These are phyloP conservation scores for Vidua macroura DNA, from an alignment of 2,113 vertebrate species.

Conservation along the genomic window DNA sequence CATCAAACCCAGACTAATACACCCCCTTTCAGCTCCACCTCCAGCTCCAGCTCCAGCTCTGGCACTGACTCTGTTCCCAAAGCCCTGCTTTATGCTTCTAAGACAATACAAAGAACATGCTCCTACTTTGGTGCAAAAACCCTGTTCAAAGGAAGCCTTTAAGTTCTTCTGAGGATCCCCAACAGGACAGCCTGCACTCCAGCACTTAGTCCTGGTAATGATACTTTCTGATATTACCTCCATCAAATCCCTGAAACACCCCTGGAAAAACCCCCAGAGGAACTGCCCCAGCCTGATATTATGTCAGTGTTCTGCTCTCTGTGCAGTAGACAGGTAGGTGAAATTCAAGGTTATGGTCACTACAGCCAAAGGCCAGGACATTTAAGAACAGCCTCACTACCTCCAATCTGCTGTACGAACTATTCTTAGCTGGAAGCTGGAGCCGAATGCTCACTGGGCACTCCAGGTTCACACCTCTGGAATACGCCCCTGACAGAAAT, in stretches of 20 bases:
- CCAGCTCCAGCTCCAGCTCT: neutral
- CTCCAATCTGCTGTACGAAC: neutral
- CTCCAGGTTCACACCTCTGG: conserved; percentile 67
- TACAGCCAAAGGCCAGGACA: conserved; percentile 21
- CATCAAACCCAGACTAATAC: neutral
- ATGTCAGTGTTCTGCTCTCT: neutral
- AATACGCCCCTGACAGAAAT: conserved; percentile 63
- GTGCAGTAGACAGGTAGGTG: neutral
- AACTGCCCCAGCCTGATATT: neutral
- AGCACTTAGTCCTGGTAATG: neutral
- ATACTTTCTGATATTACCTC: neutral
- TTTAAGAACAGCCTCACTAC: neutral
- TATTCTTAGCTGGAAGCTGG: conserved; percentile 56
- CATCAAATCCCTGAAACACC: neutral
- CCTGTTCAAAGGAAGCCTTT: neutral
- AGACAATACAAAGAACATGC: neutral
- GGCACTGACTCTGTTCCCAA: neutral
- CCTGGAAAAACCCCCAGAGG: neutral
- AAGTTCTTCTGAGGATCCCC: neutral
- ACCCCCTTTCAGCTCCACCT: neutral
- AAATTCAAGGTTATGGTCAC: conserved; percentile 53
- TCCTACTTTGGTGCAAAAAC: neutral
- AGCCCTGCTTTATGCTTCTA: neutral
- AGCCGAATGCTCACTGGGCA: conserved; percentile 24
- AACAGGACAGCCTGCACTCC: neutral